Percentiles rank a stretch among this genome's conserved stretches.
These are phyloP conservation scores for Limosa lapponica DNA, from an alignment of 2,797 vertebrate genomes.

Conservation along the genomic window DNA sequence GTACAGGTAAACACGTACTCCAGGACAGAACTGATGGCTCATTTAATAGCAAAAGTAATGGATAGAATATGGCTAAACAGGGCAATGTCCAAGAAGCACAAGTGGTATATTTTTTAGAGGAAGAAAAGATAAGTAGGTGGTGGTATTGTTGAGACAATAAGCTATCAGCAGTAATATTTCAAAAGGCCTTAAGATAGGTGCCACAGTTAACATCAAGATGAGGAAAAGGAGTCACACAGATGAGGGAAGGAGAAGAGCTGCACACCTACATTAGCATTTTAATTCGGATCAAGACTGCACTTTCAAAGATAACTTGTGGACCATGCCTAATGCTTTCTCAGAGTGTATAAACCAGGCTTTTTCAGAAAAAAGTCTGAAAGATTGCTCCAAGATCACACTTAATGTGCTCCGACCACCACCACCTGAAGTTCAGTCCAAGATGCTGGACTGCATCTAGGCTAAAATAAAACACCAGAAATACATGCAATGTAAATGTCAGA, in stretches of 20 bases:
- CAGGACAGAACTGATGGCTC: not conserved
- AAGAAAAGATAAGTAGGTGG: not conserved
- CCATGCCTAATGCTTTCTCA: not conserved
- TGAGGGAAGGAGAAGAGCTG: not conserved
- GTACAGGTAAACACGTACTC: not conserved
- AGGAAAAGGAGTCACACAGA: not conserved
- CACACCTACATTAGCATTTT: not conserved
- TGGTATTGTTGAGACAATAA: not conserved
- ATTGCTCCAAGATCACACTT: not conserved
- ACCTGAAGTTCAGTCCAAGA: not conserved
- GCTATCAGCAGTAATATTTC: not conserved
- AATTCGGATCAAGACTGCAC: not conserved
- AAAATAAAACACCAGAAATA: not conserved
- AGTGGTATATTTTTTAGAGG: not conserved
- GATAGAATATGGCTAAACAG: not conserved
- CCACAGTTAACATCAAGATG: not conserved
- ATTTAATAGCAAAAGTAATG: not conserved
- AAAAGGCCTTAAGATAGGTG: not conserved
- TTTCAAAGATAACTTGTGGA: not conserved
- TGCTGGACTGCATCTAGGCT: not conserved
- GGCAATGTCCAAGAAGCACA: not conserved
- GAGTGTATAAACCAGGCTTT: not conserved
- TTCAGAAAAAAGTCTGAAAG: not conserved
- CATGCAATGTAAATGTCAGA: not conserved
- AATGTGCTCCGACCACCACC: not conserved